These are phyloP conservation scores for Recurvirostra avosetta DNA, from an alignment of 2,113 vertebrate species.

Conservation along the genomic window DNA sequence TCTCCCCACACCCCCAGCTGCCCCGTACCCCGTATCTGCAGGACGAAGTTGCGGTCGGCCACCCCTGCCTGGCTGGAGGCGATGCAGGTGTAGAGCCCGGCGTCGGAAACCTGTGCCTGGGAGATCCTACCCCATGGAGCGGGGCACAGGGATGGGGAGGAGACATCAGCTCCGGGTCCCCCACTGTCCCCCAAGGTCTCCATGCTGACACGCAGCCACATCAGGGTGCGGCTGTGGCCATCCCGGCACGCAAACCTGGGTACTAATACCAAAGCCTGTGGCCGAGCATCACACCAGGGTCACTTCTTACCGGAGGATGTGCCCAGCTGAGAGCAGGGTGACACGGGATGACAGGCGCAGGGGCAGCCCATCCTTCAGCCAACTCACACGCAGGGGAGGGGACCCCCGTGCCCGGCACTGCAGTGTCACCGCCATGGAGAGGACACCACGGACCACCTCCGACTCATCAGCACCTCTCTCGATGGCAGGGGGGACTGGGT, in stretches of 20 bases:
- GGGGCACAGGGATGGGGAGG: neutral
- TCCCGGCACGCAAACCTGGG: rapidly evolving
- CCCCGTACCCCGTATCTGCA: constrained; percentile 82
- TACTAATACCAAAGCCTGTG: neutral
- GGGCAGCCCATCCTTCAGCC: constrained; percentile 85
- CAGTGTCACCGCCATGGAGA: constrained; percentile 74
- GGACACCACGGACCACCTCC: neutral
- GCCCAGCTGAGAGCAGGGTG: constrained; percentile 76
- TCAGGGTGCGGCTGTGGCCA: neutral
- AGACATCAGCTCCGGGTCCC: neutral
- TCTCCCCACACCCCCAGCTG: rapidly evolving
- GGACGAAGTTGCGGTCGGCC: constrained; percentile 79
- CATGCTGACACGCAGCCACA: neutral
- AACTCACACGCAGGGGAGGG: constrained; percentile 47
- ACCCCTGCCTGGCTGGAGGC: constrained; percentile 83
- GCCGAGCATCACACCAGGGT: neutral
- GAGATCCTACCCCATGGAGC: constrained; percentile 75
- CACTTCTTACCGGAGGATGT: constrained; percentile 78
- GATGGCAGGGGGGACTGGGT: constrained; percentile 82
- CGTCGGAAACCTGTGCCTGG: constrained; percentile 80
- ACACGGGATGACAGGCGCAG: constrained; percentile 78
- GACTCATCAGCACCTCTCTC: constrained; percentile 36
- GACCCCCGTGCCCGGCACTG: constrained; percentile 71
- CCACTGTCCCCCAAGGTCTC: neutral
- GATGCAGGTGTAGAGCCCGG: constrained; percentile 85